Base-by-base conservation (phyloP, 2,113 vertebrate species). In the Malurus elegans region DNA sequence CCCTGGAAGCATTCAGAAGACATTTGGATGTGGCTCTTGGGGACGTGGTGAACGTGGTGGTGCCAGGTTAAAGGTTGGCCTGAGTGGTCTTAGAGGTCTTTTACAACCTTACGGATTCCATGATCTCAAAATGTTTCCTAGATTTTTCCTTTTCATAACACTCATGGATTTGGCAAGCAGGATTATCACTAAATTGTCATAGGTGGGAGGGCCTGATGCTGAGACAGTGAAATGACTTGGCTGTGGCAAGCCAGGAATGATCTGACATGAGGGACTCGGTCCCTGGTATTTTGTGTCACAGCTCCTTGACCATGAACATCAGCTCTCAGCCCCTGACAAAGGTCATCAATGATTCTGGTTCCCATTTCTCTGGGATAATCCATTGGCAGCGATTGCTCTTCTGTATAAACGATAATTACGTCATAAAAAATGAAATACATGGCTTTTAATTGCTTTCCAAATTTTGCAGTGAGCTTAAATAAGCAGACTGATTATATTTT, bases 361-460 rank as follows among this genome's bases (percentile, higher is more conserved):
- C 62, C 16, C 38, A 0, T 50, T 69, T 73, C 40, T 38, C 66
- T 50, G 15, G 10, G 18, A 60, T 12, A 54, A 26, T 4, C 12
- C 70, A 29, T 66, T 73, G 38, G 19, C 28, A 74, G 8, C 42
- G 32, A 20, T 67, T 85, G n/a, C n/a, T 73, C 65, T 92, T 75
- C 69, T 83, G 44, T 15, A 54, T 42, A 31, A 81, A 25, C 10
- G 10, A 13, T 71, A 81, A 72, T 75, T 34, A 50, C 60, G n/a
- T 18, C 38, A 54, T 26, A 64, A 42, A 18, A 26, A 62, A 31
- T 57, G 38, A 50, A 58, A 86, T 67, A 76, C 3, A 54, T 38
- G 38, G 23, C 10, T 92, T 92, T 74, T 89, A 34, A 78, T 81
- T 87, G 25, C 58, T 85, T 76, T 81, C 12, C 18, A 51, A 18